phyloP scores from a whole-genome alignment of 1,140 invertebrate species.

The Mercenaria mercenaria region DNA sequence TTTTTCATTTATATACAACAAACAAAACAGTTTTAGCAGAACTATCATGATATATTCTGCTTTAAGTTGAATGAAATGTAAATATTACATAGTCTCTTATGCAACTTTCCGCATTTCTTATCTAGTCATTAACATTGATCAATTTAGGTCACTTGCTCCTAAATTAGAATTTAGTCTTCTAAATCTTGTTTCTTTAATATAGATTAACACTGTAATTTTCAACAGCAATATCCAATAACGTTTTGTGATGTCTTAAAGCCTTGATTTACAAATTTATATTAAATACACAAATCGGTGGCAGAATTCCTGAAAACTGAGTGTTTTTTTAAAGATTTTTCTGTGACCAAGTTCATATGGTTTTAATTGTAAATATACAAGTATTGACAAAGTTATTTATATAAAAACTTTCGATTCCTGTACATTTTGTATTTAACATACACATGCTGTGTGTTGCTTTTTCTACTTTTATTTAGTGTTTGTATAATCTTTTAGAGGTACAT shows the following conservation, averaged over 20 bases:
- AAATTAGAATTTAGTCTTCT: no score
- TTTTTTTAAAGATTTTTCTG: no score
- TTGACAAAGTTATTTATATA: not conserved
- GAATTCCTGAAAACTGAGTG: no score
- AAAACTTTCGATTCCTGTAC: not conserved
- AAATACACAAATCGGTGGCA: no score
- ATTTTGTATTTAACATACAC: slow-evolving; percentile 18
- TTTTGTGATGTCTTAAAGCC: no score
- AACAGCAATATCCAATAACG: no score
- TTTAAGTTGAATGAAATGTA: not conserved
- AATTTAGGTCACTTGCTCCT: not conserved
- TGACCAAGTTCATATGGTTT: not conserved
- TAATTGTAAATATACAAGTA: not conserved
- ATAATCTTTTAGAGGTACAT: slow-evolving; percentile 21
- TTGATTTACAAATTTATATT: no score
- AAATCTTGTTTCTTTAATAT: no score
- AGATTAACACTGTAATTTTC: no score
- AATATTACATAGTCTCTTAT: not conserved
- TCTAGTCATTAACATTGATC: not conserved
- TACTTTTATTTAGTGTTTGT: not conserved
- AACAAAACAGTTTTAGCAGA: not conserved
- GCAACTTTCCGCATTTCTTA: not conserved
- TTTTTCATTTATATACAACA: not conserved
- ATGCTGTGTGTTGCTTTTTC: slow-evolving; percentile 4
- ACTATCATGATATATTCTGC: not conserved